Conservation (phyloP, 2,113 vertebrate genomes). For the Lepus europaeus region DNA sequence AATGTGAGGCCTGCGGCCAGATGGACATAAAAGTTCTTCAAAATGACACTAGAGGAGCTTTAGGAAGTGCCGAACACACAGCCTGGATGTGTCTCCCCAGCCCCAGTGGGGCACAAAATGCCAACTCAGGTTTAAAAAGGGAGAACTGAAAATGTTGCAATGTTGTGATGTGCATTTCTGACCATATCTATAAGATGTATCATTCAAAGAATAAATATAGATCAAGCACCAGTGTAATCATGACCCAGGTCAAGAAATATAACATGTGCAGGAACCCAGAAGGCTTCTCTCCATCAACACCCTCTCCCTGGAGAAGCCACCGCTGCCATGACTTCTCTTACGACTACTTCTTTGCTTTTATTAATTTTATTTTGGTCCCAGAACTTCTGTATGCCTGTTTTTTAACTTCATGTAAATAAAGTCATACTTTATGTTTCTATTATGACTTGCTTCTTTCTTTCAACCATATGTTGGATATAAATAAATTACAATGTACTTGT, state of each 20-base stretch:
- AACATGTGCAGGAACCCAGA: background rate
- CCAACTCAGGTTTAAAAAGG: background rate
- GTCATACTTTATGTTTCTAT: constrained; percentile 16
- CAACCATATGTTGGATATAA: background rate
- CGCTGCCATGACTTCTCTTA: background rate
- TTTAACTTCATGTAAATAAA: constrained; percentile 62
- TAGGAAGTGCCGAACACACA: constrained; percentile 12
- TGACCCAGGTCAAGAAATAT: background rate
- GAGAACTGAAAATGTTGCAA: constrained; percentile 22
- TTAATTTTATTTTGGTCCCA: constrained; percentile 24
- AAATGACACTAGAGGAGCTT: constrained; percentile 4
- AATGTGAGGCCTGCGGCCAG: constrained; percentile 59
- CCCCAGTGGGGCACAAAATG: background rate
- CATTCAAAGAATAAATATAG: constrained; percentile 30
- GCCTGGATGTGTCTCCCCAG: background rate
- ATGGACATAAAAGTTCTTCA: constrained; percentile 61
- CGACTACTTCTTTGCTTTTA: background rate
- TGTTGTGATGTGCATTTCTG: constrained; percentile 12
- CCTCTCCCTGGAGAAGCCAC: background rate
- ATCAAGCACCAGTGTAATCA: background rate
- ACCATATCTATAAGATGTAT: background rate
- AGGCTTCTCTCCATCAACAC: fast-evolving
- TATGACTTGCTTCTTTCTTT: constrained; percentile 61
- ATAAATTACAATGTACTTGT: constrained; percentile 1
- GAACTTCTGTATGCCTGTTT: background rate